Evolutionary conservation across 2,888 invertebrate genomes (phyloP), one percentile per base, ranked within the genome.

Genomic region (Drosophila percnosoma): DNA sequence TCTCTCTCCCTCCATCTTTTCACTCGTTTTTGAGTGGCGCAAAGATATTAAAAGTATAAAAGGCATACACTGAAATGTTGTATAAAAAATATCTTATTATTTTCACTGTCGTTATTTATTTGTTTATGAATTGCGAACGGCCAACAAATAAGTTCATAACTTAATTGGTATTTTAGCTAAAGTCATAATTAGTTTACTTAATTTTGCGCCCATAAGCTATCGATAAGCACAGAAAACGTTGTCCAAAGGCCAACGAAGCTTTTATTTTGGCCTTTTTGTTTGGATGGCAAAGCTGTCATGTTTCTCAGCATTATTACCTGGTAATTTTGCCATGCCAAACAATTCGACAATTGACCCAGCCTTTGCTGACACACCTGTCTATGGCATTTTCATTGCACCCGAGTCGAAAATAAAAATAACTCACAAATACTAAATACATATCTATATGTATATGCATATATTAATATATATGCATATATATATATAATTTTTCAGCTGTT

Each of bases 281-380:
- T 27, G 15, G 15, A 42, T 27, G 29, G 13, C 33, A 13, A 38
- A 70, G 21, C 45, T 24, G 15, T 24, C 4, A 45, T 64, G 42
- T 45, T 67, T 21, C 40, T 49, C 51, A 34, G 51, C 52, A 45
- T 58, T 53, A 48, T 27, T 58, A 54, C 29, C 48, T 45, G 40
- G 53, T n/a, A 33, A 60, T 45, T 71, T 71, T 40, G 61, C n/a
- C 64, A 67, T 57, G 67, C 33, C 67, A 54, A 45, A 61, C 75
- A 42, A 57, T 42, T 57, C 40, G 13, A 40, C 55, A 51, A 13
- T 10, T 15, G 4, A 27, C 29, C 31, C 11, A 29, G 45, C 40
- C 13, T 55, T 64, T 52, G 38, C 52, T 36, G 60, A 52, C 78
- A 78, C 78, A 78, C 75, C 71, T 75, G 60, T 49, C 52, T 6